phyloP scores from a whole-genome alignment of 2,113 vertebrate species.

The Pithys albifrons region DNA sequence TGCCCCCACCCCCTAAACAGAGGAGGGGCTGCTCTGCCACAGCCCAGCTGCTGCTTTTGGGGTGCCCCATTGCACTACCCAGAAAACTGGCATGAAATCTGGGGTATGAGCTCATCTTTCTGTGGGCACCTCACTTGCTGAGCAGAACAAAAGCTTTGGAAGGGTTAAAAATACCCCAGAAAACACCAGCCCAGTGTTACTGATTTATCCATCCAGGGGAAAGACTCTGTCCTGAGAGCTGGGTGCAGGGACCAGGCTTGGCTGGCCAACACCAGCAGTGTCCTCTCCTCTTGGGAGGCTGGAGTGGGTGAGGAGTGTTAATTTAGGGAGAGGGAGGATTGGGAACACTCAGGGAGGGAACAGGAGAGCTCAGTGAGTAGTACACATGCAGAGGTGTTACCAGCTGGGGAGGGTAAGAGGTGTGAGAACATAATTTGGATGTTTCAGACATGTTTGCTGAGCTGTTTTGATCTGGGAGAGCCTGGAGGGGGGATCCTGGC shows the following conservation, averaged over 20 bases:
- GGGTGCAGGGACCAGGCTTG: neutral
- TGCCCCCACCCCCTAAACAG: neutral
- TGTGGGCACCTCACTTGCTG: fast-evolving
- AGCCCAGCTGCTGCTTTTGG: neutral
- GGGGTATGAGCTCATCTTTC: neutral
- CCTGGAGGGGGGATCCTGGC: neutral
- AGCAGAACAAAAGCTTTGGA: neutral
- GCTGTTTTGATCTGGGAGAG: neutral
- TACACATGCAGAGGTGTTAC: fast-evolving
- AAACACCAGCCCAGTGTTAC: fast-evolving
- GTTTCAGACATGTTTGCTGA: neutral
- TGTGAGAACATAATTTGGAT: neutral
- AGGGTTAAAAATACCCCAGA: neutral
- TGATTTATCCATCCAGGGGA: neutral
- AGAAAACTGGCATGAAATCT: neutral
- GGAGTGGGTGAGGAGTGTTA: neutral
- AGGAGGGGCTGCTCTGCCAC: neutral
- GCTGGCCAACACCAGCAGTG: neutral
- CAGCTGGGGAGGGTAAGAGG: neutral
- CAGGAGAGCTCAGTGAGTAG: neutral
- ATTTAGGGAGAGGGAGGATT: neutral
- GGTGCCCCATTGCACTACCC: neutral
- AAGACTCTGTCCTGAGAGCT: neutral
- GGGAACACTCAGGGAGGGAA: neutral
- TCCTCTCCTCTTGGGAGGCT: neutral